Conservation (phyloP, 2,888 invertebrate genomes). For the Pyrrhosoma nymphula region DNA sequence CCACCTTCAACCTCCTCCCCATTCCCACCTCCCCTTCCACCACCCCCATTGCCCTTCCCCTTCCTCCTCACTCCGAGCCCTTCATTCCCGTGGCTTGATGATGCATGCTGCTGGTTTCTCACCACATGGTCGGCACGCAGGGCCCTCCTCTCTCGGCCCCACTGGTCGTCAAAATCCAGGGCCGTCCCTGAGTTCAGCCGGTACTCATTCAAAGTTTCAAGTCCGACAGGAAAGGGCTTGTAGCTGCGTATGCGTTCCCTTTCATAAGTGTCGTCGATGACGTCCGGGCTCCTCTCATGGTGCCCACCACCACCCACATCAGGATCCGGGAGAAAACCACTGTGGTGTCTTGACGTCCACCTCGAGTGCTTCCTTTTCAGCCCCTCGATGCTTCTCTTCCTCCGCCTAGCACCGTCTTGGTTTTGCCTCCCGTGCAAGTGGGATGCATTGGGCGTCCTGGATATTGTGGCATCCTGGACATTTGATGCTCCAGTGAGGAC, state of each 20-base stretch:
- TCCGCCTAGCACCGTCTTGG: background rate
- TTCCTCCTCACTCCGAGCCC: slow-evolving; percentile 57
- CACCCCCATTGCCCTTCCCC: slow-evolving; percentile 20
- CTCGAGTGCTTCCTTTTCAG: slow-evolving; percentile 38
- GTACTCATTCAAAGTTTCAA: slow-evolving; percentile 45
- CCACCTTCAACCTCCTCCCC: slow-evolving; percentile 9
- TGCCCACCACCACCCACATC: background rate
- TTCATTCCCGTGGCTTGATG: slow-evolving; percentile 46
- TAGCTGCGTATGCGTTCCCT: slow-evolving; percentile 5
- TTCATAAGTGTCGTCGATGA: background rate
- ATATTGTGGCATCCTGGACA: slow-evolving; percentile 40
- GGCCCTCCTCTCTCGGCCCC: slow-evolving; percentile 51
- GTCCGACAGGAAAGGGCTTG: slow-evolving; percentile 39
- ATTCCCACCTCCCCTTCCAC: background rate
- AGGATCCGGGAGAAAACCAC: background rate
- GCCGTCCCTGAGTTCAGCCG: slow-evolving; percentile 35
- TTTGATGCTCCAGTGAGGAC: slow-evolving; percentile 20
- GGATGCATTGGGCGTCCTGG: background rate
- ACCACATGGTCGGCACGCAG: slow-evolving; percentile 40
- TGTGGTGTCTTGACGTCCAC: background rate
- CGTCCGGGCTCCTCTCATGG: background rate
- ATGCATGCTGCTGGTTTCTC: slow-evolving; percentile 49
- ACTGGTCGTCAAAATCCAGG: slow-evolving; percentile 48
- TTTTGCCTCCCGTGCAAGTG: background rate
- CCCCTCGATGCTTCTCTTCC: slow-evolving; percentile 52